Evolutionary conservation across 2,113 vertebrate species (phyloP), one percentile per base, ranked within the genome.

Genomic region (Oenanthe oenanthe): DNA sequence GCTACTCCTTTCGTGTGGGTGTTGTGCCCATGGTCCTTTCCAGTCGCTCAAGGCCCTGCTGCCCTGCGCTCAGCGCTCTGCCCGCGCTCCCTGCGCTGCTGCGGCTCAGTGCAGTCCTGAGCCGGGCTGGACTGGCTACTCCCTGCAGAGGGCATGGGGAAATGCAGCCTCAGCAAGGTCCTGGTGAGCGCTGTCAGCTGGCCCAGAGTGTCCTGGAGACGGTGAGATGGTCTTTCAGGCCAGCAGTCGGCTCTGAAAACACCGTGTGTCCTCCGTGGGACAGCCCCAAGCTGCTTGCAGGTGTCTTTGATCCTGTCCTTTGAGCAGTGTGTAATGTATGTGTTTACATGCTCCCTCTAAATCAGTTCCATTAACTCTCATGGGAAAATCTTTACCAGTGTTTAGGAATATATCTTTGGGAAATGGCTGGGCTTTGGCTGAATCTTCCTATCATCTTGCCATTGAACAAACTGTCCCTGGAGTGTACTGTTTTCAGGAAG

Each of bases 111-210:
- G 6, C 66, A 4, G 32, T 47, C 21, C 36, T 31, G 29, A 5
- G 4, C 2, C 2, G 0, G 26, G 2, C 4, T 20, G 45, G 45
- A 20, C 36, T 2, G 53, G 18, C 8, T 9, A 45, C 32, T 2
- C 2, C 38, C 29, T 22, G 9, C 25, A 4, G 4, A 21, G 10
- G 29, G 12, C 16, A 9, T 5, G 29, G 6, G 32, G 32, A 17
- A 17, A 48, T 1, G 18, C 25, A 12, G 70, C 53, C n/a, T 28
- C 16, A 29, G 28, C 17, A 3, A 62, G 12, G 28, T 54, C 5
- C 28, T 2, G 3, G 14, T 3, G 40, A 66, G 66, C 31, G 0
- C 57, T 25, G 48, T 15, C 72, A n/a, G 31, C 53, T 16, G 12
- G 60, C 34, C 47, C 16, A 1, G 40, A 17, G 40, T 8, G 32